phyloP scores from a whole-genome alignment of 2,888 invertebrate species.

The Perizoma affinitatum region DNA sequence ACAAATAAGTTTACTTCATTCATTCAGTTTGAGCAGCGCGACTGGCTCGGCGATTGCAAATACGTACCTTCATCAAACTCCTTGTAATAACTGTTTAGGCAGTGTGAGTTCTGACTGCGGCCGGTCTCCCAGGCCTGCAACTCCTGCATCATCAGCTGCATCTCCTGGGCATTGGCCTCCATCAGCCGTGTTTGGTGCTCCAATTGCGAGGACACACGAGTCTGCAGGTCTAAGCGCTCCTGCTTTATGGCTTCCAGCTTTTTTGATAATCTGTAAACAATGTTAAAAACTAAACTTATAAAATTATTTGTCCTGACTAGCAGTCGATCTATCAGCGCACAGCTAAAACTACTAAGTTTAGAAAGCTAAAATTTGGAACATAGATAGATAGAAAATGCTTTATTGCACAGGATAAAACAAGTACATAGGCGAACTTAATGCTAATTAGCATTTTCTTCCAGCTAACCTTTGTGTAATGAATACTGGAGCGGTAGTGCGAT shows the following conservation, averaged over 20 bases:
- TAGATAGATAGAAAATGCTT: too few relatives aligned
- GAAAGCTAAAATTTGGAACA: too few relatives aligned
- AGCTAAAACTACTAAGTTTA: too few relatives aligned
- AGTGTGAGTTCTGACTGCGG: conserved; percentile 45
- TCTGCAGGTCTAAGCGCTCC: conserved; percentile 50
- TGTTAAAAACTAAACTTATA: background rate
- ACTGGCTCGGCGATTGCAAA: background rate
- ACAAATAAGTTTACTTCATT: too few relatives aligned
- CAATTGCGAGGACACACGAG: conserved; percentile 36
- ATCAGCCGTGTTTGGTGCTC: conserved; percentile 48
- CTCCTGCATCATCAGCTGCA: conserved; percentile 54
- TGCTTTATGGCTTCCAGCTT: conserved; percentile 41
- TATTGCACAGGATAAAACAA: too few relatives aligned
- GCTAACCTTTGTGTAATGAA: too few relatives aligned
- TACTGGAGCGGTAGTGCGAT: too few relatives aligned
- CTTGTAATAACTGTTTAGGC: conserved; percentile 55
- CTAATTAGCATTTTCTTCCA: too few relatives aligned
- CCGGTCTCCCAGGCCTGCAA: conserved; percentile 55
- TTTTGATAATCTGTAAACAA: conserved; percentile 16
- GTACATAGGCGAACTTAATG: too few relatives aligned
- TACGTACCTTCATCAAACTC: conserved; percentile 23
- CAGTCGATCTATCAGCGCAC: too few relatives aligned
- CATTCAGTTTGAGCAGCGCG: too few relatives aligned
- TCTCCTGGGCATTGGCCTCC: conserved; percentile 50
- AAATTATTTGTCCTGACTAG: too few relatives aligned